Conservation (phyloP, 2,888 invertebrate species). For the Furcula furcula region DNA sequence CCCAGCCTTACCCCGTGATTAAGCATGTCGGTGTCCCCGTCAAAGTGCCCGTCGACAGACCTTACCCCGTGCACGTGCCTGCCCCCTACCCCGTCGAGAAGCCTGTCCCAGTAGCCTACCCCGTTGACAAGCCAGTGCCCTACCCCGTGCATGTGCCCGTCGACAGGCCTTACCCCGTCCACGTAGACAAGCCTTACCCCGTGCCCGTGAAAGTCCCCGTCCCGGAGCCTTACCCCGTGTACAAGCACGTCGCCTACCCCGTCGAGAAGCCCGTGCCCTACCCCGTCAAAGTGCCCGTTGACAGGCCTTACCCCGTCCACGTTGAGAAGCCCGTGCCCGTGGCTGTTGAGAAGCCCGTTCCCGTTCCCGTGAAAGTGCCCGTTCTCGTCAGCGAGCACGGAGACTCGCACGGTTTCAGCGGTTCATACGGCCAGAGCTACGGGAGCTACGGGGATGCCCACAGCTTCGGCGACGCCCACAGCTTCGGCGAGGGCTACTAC, state of each 20-base stretch:
- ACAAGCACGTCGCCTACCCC: conserved; percentile 84
- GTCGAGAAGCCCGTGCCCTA: conserved; percentile 82
- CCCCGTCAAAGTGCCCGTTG: conserved; percentile 85
- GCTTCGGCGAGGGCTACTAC: conserved; percentile 41
- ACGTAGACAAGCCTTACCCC: conserved; percentile 75
- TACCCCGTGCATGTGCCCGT: conserved; percentile 84
- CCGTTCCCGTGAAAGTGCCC: conserved; percentile 80
- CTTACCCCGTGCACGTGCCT: conserved; percentile 86
- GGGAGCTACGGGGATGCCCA: conserved; percentile 31
- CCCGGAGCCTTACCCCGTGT: conserved; percentile 83
- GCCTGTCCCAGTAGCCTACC: conserved; percentile 82
- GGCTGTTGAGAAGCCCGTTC: conserved; percentile 78
- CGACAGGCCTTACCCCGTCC: conserved; percentile 83
- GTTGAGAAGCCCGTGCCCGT: conserved; percentile 73
- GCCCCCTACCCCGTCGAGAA: conserved; percentile 83
- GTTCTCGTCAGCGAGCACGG: conserved; percentile 52
- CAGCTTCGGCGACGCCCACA: conserved; percentile 13
- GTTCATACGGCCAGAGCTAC: conserved; percentile 35
- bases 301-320: conserved; percentile 84
- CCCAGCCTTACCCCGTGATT: conserved; percentile 87
- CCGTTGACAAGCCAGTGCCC: conserved; percentile 84
- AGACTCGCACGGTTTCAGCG: conserved; percentile 27
- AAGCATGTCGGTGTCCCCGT: conserved; percentile 85
- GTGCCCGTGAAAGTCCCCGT: conserved; percentile 81
- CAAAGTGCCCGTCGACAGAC: conserved; percentile 86